Evolutionary conservation across 1,140 invertebrate genomes (phyloP).

Genomic region (Phthorimaea operculella): DNA sequence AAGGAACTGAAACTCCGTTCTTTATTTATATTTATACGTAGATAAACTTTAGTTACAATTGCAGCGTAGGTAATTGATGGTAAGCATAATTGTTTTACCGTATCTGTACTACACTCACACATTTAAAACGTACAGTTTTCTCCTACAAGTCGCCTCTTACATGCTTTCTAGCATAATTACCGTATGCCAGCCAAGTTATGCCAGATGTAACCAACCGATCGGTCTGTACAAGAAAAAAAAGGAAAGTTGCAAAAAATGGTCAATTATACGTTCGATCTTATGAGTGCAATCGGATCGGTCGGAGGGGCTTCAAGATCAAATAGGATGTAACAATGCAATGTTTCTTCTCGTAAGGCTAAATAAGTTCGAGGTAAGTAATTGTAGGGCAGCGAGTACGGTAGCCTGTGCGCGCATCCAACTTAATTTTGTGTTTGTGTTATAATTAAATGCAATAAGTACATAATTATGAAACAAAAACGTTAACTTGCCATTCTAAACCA

Average conservation of each 20-base stretch:
- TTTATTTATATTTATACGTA: too few relatives aligned
- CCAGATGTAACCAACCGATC: slow-evolving; percentile 6
- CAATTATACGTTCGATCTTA: slow-evolving; percentile 6
- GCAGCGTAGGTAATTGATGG: background rate
- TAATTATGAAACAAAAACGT: too few relatives aligned
- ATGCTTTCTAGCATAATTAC: slow-evolving; percentile 7
- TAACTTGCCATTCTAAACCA: too few relatives aligned
- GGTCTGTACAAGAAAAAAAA: background rate
- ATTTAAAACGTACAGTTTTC: slow-evolving; percentile 3
- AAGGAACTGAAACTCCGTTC: too few relatives aligned
- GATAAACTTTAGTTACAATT: background rate
- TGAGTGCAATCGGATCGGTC: background rate
- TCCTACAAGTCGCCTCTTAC: slow-evolving; percentile 6
- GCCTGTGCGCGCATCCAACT: too few relatives aligned
- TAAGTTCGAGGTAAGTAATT: too few relatives aligned
- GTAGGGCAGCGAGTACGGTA: too few relatives aligned
- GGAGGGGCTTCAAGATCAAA: background rate
- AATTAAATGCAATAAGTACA: too few relatives aligned
- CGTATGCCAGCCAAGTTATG: slow-evolving; percentile 2
- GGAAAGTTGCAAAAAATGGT: slow-evolving; percentile 3
- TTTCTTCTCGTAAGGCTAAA: too few relatives aligned
- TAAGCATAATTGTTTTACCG: background rate
- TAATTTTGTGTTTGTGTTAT: too few relatives aligned
- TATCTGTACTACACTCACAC: slow-evolving; percentile 2
- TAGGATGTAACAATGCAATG: background rate